phyloP scores from a whole-genome alignment of 2,113 vertebrate genomes.

The Asarcornis scutulata region DNA sequence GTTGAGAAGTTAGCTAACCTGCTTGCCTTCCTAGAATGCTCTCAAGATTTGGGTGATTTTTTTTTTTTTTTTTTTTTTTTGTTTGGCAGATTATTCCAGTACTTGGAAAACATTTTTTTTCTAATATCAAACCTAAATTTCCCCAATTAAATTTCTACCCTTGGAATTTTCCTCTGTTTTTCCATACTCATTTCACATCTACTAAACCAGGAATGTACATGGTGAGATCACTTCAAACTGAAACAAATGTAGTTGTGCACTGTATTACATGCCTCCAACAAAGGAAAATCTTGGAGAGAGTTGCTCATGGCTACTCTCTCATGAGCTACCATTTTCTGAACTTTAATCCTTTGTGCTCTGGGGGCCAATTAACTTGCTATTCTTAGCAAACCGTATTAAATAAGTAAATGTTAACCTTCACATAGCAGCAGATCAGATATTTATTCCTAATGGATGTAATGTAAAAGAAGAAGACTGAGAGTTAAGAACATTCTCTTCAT shows the following conservation, averaged over 20 bases:
- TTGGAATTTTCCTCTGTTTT: not conserved
- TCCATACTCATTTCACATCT: not conserved
- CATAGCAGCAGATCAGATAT: not conserved
- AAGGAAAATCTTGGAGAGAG: not conserved
- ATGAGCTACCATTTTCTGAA: not conserved
- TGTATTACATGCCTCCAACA: not conserved
- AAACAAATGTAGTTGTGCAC: not conserved
- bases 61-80: too few species aligned
- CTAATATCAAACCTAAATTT: not conserved
- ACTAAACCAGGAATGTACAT: not conserved
- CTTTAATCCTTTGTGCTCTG: not conserved
- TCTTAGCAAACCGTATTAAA: conserved; percentile 10
- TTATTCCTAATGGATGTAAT: not conserved
- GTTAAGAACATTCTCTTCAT: not conserved
- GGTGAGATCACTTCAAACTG: not conserved
- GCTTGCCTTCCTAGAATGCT: not conserved
- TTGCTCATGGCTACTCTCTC: not conserved
- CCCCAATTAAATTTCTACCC: not conserved
- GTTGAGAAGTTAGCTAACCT: not conserved
- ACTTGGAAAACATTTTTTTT: not conserved
- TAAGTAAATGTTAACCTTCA: conserved; percentile 29
- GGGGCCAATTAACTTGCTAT: not conserved
- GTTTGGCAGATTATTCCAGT: not conserved
- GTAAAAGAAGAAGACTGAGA: not conserved
- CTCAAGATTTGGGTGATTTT: not conserved